Base-by-base conservation (phyloP, 2,797 vertebrate genomes). In the Enteromius viviparus region DNA sequence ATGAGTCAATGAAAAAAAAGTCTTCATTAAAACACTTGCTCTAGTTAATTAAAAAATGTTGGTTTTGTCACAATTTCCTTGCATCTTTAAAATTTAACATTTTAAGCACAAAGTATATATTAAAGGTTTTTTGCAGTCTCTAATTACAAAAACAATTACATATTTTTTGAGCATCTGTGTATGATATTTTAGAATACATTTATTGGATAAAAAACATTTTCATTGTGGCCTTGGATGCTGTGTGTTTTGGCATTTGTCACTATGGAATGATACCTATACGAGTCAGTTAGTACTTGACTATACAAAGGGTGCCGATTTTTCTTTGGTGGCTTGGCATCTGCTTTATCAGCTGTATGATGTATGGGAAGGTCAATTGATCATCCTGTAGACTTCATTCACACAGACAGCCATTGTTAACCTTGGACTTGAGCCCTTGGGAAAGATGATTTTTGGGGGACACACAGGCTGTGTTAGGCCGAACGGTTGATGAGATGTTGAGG, bases 301-400 rank as follows among this genome's bases (percentile, higher is more conserved):
- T 83, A 15, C 53, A 71, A 80, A 75, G 47, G 51, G 45, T 34
- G 37, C 19, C 32, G 12, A 4, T 68, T 14, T 42, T 62, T 81
- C 49, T 64, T 64, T 37, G 75, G 86, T 90, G 90, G 91, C 90
- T 93, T 88, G 91, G 88, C 89, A 89, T 87, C 83, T 45, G 89
- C 87, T 93, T 91, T 90, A 88, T 86, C 82, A 80, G 81, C 83
- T 81, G 87, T 85, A 74, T 76, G 87, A 91, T 88, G 88, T 89
- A 91, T 86, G 88, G 88, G 88, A 90, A 92, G 89, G 91, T 92
- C 90, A 93, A 93, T 93, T 90, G 91, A 90, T 93, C 86, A 88
- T 94, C 92, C 91, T 90, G 87, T 88, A 92, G 90, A 91, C 92
- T 90, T 84, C 62, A 90, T 91, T 92, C 90, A 91, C 91, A 92